phyloP scores from a whole-genome alignment of 1,140 invertebrate genomes.

The Schlechtendalia chinensis region DNA sequence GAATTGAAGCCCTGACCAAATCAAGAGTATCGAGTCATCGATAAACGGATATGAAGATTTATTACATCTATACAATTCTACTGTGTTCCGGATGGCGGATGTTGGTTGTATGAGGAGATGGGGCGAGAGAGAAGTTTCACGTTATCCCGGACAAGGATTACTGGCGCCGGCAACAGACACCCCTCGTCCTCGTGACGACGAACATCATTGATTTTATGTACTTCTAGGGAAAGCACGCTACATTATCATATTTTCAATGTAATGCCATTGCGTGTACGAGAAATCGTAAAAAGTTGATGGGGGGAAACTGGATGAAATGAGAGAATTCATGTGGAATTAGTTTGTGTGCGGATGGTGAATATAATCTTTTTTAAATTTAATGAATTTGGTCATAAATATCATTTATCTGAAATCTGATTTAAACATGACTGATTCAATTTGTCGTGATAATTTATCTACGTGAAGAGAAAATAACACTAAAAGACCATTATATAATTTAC shows the following conservation, averaged over 20 bases:
- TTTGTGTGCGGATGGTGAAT: background rate
- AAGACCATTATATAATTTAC: too few relatives aligned
- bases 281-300: slow-evolving; percentile 9
- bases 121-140: slow-evolving; percentile 24
- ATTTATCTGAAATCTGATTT: background rate
- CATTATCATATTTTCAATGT: slow-evolving; percentile 45
- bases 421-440: background rate
- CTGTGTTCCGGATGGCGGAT: slow-evolving; percentile 19
- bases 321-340: slow-evolving; percentile 17
- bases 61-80: background rate
- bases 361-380: background rate
- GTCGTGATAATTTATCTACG: background rate
- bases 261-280: background rate
- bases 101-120: background rate
- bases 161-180: slow-evolving; percentile 46
- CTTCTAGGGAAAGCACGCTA: slow-evolving; percentile 9
- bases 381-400: background rate
- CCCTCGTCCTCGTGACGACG: slow-evolving; percentile 24
- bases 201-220: slow-evolving; percentile 46
- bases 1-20: slow-evolving; percentile 28
- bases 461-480: too few relatives aligned
- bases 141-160: slow-evolving; percentile 35
- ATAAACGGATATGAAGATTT: slow-evolving; percentile 39
- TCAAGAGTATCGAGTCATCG: slow-evolving; percentile 17
- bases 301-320: slow-evolving; percentile 3